Conservation (phyloP, 2,888 invertebrate genomes). For the Amphipoea lucens region DNA sequence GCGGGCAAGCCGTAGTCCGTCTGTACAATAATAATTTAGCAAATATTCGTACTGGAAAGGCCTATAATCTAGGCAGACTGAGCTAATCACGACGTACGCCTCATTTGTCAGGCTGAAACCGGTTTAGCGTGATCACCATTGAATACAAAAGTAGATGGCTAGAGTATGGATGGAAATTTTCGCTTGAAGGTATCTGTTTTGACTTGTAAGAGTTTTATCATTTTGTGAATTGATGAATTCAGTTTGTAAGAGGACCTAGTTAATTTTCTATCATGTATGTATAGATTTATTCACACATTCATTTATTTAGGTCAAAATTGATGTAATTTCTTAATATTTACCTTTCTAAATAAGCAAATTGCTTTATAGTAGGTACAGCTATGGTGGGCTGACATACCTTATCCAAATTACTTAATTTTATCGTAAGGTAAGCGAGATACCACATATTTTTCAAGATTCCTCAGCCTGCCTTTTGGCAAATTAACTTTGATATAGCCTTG, state of each 20-base stretch:
- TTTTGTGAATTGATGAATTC: not conserved
- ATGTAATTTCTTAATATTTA: not conserved
- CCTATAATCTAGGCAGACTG: slow-evolving; percentile 30
- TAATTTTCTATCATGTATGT: not conserved
- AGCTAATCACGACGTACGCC: slow-evolving; percentile 51
- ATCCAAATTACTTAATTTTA: not conserved
- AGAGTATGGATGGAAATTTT: not conserved
- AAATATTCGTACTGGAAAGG: slow-evolving; percentile 34
- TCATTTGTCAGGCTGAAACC: slow-evolving; percentile 53
- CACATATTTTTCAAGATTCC: not conserved
- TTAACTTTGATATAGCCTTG: slow-evolving; percentile 4
- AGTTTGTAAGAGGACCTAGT: not conserved
- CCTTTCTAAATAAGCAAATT: not conserved
- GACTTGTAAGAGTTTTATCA: not conserved
- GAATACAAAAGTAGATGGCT: slow-evolving; percentile 24
- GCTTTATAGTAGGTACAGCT: not conserved
- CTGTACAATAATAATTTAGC: slow-evolving; percentile 27
- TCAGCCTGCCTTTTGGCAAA: not conserved
- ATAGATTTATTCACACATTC: not conserved
- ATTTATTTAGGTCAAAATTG: not conserved
- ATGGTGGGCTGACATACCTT: no score
- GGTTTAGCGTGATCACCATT: slow-evolving; percentile 35
- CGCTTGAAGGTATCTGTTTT: not conserved
- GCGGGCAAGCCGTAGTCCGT: not conserved
- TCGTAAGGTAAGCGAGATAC: not conserved